These are phyloP conservation scores for Periphyllus acericola DNA, from an alignment of 2,888 invertebrate species.

Conservation along the genomic window DNA sequence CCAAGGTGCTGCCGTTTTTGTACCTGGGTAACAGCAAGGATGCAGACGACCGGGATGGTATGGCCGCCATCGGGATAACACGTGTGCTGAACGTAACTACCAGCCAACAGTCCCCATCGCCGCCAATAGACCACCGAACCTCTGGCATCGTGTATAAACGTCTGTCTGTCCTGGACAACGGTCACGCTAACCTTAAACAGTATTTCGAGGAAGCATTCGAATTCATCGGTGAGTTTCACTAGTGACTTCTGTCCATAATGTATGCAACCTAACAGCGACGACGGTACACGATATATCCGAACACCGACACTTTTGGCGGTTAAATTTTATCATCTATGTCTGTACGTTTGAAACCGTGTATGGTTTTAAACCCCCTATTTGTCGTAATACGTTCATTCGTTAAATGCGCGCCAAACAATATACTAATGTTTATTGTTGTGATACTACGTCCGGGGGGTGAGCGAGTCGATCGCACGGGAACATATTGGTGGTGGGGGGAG, in stretches of 20 bases:
- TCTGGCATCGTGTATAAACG: conserved; percentile 78
- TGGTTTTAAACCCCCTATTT: too few relatives aligned
- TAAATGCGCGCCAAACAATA: not conserved
- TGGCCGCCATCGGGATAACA: conserved; percentile 76
- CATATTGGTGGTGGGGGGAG: not conserved
- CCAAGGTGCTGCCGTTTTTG: conserved; percentile 82
- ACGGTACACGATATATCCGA: too few relatives aligned
- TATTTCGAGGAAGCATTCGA: conserved; percentile 88
- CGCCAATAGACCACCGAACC: conserved; percentile 78
- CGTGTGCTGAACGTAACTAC: conserved; percentile 83
- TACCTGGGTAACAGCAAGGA: conserved; percentile 85
- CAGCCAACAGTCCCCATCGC: conserved; percentile 68
- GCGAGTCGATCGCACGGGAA: not conserved
- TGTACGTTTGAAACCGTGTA: too few relatives aligned
- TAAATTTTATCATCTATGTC: too few relatives aligned
- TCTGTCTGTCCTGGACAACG: conserved; percentile 84
- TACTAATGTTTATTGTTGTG: not conserved
- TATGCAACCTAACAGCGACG: too few relatives aligned
- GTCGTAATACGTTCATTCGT: too few relatives aligned
- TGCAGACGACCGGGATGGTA: conserved; percentile 77
- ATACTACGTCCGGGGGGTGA: not conserved
- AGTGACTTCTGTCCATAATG: too few relatives aligned
- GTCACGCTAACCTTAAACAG: conserved; percentile 86
- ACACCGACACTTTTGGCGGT: too few relatives aligned
- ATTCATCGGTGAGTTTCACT: conserved; percentile 78